Evolutionary conservation across 2,113 vertebrate genomes (phyloP), one percentile per base, ranked within the genome.

Genomic region (Cnemophilus loriae): DNA sequence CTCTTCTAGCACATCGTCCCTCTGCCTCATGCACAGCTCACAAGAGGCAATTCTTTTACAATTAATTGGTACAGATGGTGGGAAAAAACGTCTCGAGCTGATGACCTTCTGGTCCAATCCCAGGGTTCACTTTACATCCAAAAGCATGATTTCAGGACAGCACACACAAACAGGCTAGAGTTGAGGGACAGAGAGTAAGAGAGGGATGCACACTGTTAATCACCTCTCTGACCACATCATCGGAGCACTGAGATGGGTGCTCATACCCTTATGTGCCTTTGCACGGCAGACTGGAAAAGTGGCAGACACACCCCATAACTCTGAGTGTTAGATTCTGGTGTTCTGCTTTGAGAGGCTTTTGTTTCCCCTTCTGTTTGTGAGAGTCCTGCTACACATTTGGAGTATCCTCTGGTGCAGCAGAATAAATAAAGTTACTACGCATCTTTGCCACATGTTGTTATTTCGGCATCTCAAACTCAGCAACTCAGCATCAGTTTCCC

Each of bases 151-250:
- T 50, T 44, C 1, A 2, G n/a, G 28, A 15, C 30, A 70, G 32
- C 32, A 10, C 28, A 8, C 7, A 9, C 0, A 6, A 15, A 65
- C 41, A 42, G 26, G 22, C 28, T 49, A 4, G 32, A 33, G 10
- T n/a, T 16, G 5, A 37, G 32, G 35, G 30, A 37, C 35, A 50
- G 16, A 65, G 23, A 42, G 13, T 23, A 59, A 26, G 39, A 80
- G 57, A 19, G 10, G 24, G 33, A 37, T 13, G 10, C 39, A 55
- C 1, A 2, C 30, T 60, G 16, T 60, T 61, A 46, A 42, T 78
- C 26, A 21, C 21, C 8, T 61, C 33, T 78, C 39, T 0, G 0
- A 2, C 35, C 60, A 17, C 26, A 13, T 79, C 18, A 4, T 22
- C 1, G 3, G 60, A 64, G 27, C 32, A 32, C 7, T 26, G 30